Evolutionary conservation across 2,888 invertebrate genomes (phyloP), one percentile per base, ranked within the genome.

Genomic region (Lymantria dispar): DNA sequence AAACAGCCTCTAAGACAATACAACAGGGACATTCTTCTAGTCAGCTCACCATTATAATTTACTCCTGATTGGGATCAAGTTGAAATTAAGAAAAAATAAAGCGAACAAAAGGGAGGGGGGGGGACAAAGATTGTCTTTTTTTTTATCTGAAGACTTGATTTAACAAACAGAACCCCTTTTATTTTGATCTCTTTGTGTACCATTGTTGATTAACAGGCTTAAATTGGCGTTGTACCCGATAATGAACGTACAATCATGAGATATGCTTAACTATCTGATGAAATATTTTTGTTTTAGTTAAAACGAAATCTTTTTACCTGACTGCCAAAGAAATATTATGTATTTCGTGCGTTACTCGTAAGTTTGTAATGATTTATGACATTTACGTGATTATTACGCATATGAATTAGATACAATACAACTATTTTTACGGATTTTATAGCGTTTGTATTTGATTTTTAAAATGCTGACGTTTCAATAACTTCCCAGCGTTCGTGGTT

Each of bases 81-180:
- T 74, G 83, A 87, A 91, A 91, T 90, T 89, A 91, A 90, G 88
- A 91, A 89, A 89, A 90, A 89, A 88, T 85, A 89, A 87, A 85
- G 76, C 48, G 78, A 72, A 83, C 83, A 85, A 87, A 85, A 31
- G 76, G 75, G 72, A 68, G 54, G 60, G 87, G 85, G 76, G 75
- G 72, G 68, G 56, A 61, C 50, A 65, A 64, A 75, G 85, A 85
- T 85, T 85, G 83, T 85, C 78, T 80, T 81, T 77, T 22, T 64
- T 22, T 86, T 88, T 85, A 87, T 87, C 86, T 77, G 72, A 70
- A 76, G 80, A 74, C 78, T 82, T 88, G 89, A 89, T 88, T 88
- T 84, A 80, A 85, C 85, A 86, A 88, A 86, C 87, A 85, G 76
- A 69, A 73, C 70, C 76, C 73, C 72, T 74, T 72, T 68, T 58